A percentile compares a stretch with the other conserved stretches of the same genome.
Evolutionary conservation across 1,140 invertebrate genomes (phyloP).

Genomic region (Reticulitermes speratus): DNA sequence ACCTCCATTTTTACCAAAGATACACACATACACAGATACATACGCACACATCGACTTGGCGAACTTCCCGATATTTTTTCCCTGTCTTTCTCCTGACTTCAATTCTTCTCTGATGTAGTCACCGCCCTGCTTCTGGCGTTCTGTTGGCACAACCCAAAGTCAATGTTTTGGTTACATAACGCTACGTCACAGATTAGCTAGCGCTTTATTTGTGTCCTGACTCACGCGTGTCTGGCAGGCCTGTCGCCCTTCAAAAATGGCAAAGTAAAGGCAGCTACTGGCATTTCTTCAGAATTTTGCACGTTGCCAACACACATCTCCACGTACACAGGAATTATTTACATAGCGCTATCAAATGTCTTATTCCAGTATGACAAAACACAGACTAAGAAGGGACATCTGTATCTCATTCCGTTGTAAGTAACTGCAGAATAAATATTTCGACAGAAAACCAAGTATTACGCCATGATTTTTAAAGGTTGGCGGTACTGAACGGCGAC

Average conservation of each 20-base stretch:
- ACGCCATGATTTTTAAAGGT: neutral
- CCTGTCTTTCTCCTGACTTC: neutral
- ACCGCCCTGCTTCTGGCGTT: neutral
- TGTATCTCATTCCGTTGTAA: neutral
- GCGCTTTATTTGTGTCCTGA: slow-evolving; percentile 28
- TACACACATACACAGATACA: neutral
- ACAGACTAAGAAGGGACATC: neutral
- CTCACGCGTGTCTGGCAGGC: slow-evolving; percentile 21
- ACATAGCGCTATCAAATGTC: neutral
- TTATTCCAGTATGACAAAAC: neutral
- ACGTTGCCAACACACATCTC: neutral
- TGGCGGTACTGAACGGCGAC: slow-evolving; percentile 17
- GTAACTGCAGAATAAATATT: neutral
- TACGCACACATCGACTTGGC: neutral
- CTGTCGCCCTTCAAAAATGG: slow-evolving; percentile 23
- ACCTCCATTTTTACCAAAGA: neutral
- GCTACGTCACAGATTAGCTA: slow-evolving; percentile 30
- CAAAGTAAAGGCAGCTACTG: slow-evolving; percentile 5
- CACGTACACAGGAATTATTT: neutral
- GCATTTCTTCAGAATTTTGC: neutral
- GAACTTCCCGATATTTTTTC: neutral
- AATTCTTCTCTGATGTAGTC: slow-evolving; percentile 27
- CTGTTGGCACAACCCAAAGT: neutral
- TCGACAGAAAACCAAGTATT: neutral
- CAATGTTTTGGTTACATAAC: slow-evolving; percentile 31